Evolutionary conservation across 1,140 invertebrate species (phyloP).

Genomic region (Aphaenogaster rudis): DNA sequence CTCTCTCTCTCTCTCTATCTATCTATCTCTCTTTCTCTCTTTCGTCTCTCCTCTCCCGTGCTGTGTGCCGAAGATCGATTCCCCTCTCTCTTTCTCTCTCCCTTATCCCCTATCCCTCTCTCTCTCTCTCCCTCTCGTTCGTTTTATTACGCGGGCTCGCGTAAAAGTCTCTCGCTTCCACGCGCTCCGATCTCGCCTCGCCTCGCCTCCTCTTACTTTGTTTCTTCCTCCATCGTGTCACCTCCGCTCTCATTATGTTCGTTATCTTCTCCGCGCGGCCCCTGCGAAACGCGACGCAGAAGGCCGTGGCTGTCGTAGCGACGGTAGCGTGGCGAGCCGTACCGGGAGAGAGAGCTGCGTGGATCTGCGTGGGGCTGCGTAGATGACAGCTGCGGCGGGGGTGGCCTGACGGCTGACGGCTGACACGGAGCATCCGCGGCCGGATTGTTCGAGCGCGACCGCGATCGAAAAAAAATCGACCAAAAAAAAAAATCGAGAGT

Average conservation of each 20-base stretch:
- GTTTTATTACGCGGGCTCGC: conserved; percentile 51
- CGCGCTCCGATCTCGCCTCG: conserved; percentile 7
- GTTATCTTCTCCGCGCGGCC: conserved; percentile 33
- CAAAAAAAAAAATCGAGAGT: not conserved
- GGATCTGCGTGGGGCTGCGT: conserved; percentile 60
- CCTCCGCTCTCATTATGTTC: conserved; percentile 13
- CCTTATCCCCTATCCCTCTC: not conserved
- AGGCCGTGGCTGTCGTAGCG: conserved; percentile 29
- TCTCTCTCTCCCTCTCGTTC: conserved; percentile 35
- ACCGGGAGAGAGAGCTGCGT: conserved; percentile 55
- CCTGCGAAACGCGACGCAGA: conserved; percentile 55
- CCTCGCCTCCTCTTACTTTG: not conserved
- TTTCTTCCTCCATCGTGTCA: conserved; percentile 5
- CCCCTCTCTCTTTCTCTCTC: conserved; percentile 39
- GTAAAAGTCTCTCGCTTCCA: conserved; percentile 53
- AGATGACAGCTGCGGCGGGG: conserved; percentile 29
- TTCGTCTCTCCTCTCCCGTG: not conserved
- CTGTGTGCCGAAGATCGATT: conserved; percentile 50
- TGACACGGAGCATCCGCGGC: conserved; percentile 34
- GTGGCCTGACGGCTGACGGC: conserved; percentile 36
- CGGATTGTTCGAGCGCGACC: conserved; percentile 5
- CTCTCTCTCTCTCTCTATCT: conserved; percentile 14
- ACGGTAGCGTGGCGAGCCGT: conserved; percentile 1
- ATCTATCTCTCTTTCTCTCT: not conserved
- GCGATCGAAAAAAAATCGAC: conserved; percentile 2